These are phyloP conservation scores for Drosophila bipectinata DNA, from an alignment of 1,140 invertebrate species.

Conservation along the genomic window DNA sequence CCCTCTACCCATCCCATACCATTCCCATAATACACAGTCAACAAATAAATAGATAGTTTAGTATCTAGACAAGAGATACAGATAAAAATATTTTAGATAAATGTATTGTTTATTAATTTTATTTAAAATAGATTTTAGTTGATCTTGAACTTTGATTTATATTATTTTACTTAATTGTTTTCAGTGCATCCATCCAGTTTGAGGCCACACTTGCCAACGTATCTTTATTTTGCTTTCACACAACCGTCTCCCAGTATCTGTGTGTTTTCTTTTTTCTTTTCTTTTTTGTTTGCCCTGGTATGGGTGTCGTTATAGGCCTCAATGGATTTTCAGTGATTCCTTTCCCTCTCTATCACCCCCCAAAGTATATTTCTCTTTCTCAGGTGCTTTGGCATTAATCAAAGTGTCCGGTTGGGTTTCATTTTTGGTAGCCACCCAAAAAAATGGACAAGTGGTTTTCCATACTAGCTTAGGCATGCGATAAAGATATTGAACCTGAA, in stretches of 20 bases:
- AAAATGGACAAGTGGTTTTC: slow-evolving; percentile 17
- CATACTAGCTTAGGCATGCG: too few species aligned
- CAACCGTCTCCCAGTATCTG: slow-evolving; percentile 45
- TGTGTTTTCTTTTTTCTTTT: slow-evolving; percentile 21
- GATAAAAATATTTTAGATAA: not conserved
- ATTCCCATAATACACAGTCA: slow-evolving; percentile 1
- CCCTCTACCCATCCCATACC: slow-evolving; percentile 36
- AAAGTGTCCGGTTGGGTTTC: slow-evolving; percentile 60
- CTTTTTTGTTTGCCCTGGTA: slow-evolving; percentile 33
- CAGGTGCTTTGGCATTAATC: slow-evolving; percentile 58
- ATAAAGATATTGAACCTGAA: too few species aligned
- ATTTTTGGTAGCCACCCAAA: slow-evolving; percentile 50
- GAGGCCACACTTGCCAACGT: slow-evolving; percentile 74
- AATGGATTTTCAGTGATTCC: slow-evolving; percentile 77
- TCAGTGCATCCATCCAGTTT: slow-evolving; percentile 42
- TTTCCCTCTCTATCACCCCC: slow-evolving; percentile 35
- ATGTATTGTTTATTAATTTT: not conserved
- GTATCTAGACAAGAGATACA: not conserved
- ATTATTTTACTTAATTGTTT: not conserved
- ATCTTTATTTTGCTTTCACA: slow-evolving; percentile 78
- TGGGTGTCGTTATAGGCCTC: slow-evolving; percentile 75
- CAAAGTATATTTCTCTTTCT: slow-evolving; percentile 10
- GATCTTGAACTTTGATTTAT: not conserved
- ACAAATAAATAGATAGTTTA: too few species aligned
- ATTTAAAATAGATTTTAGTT: not conserved